A percentile compares a stretch with the other conserved stretches of the same genome.
Conservation (phyloP, 1,140 invertebrate species). For the Drosophila auraria region DNA sequence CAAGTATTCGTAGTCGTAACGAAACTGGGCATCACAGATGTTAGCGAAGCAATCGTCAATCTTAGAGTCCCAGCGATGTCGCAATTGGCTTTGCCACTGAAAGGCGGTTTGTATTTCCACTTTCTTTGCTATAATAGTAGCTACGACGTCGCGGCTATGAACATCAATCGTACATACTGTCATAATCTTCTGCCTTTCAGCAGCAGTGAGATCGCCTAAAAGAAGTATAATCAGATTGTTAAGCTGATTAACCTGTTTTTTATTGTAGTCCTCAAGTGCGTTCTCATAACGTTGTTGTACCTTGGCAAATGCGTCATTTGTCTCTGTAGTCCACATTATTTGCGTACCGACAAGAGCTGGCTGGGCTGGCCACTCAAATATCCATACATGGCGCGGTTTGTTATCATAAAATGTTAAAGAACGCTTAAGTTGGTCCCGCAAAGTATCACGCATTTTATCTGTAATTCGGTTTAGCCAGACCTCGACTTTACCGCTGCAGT, state of each 20-base stretch:
- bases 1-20: slow-evolving; percentile 96
- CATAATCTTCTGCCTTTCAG: slow-evolving; percentile 97
- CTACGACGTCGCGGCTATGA: slow-evolving; percentile 94
- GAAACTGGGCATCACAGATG: slow-evolving; percentile 95
- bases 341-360: slow-evolving; percentile 94
- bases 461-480: slow-evolving; percentile 95
- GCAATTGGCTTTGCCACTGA: slow-evolving; percentile 95
- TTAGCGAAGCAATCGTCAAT: slow-evolving; percentile 95
- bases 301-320: slow-evolving; percentile 93
- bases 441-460: slow-evolving; percentile 92
- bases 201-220: slow-evolving; percentile 91
- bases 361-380: slow-evolving; percentile 96
- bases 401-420: slow-evolving; percentile 95
- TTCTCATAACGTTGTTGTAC: slow-evolving; percentile 98
- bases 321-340: slow-evolving; percentile 98
- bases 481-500: slow-evolving; percentile 96
- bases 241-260: slow-evolving; percentile 94
- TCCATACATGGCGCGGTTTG: slow-evolving; percentile 95
- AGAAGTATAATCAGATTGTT: slow-evolving; percentile 92
- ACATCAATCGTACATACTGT: slow-evolving; percentile 98
- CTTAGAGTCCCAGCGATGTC: slow-evolving; percentile 95
- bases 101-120: slow-evolving; percentile 93
- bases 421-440: slow-evolving; percentile 91
- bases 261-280: slow-evolving; percentile 95
- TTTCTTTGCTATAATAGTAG: slow-evolving; percentile 92